Evolutionary conservation across 2,113 vertebrate species (phyloP).

Genomic region (Noturus placidus): DNA sequence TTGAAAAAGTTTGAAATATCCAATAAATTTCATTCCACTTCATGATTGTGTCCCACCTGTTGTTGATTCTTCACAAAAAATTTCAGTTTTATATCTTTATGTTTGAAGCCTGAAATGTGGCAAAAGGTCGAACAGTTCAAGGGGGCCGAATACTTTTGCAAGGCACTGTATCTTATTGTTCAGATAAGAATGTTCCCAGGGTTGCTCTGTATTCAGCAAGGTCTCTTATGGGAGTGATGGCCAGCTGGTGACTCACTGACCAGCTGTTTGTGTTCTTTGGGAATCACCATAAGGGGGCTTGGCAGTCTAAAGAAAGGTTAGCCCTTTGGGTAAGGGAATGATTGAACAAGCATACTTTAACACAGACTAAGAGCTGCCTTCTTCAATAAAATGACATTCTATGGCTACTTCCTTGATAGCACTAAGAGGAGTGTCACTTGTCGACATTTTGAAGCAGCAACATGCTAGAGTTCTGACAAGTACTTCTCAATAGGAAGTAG

Average conservation of each 20-base stretch:
- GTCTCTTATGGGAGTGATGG: neutral
- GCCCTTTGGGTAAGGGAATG: neutral
- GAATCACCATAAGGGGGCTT: neutral
- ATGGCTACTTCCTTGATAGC: neutral
- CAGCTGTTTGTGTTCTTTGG: constrained; percentile 12
- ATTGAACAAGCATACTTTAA: neutral
- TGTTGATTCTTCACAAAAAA: too few relatives aligned
- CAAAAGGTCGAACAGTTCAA: too few relatives aligned
- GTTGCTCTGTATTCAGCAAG: neutral
- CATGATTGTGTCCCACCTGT: too few relatives aligned
- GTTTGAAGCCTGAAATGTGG: too few relatives aligned
- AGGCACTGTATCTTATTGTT: too few relatives aligned
- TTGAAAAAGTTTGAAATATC: too few relatives aligned
- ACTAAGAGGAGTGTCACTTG: neutral
- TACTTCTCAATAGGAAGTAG: neutral
- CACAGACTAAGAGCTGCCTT: neutral
- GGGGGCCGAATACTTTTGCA: too few relatives aligned
- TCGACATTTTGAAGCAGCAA: neutral
- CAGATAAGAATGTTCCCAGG: neutral
- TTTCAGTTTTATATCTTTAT: too few relatives aligned
- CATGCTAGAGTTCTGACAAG: neutral
- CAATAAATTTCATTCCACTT: too few relatives aligned
- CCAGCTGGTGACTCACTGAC: constrained; percentile 2
- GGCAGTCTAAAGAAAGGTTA: neutral
- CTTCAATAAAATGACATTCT: neutral